A percentile compares a stretch with the other conserved stretches of the same genome.
Evolutionary conservation across 2,797 vertebrate species (phyloP).

Genomic region (Crenuchus spilurus): DNA sequence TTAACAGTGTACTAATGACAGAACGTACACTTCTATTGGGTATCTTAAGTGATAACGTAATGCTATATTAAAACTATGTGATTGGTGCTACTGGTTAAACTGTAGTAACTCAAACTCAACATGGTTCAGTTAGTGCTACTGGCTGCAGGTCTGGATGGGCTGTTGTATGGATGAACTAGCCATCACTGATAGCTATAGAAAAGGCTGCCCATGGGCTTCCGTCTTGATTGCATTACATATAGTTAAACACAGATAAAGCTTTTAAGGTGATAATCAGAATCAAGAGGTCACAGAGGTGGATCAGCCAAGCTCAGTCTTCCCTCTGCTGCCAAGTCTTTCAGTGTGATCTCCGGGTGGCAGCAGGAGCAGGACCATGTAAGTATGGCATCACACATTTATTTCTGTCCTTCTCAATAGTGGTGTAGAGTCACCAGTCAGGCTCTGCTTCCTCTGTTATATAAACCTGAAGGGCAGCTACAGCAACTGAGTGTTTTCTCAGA

Average conservation of each 20-base stretch:
- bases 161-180: background rate
- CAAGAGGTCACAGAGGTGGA: conserved; percentile 7
- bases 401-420: conserved; percentile 29
- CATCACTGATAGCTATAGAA: too few species aligned
- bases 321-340: conserved; percentile 83
- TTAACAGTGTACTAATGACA: too few species aligned
- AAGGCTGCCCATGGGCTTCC: too few species aligned
- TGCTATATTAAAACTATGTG: too few species aligned
- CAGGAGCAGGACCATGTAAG: conserved; percentile 48
- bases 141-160: too few species aligned
- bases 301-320: conserved; percentile 7
- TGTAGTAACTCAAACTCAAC: too few species aligned
- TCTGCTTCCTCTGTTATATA: conserved; percentile 55
- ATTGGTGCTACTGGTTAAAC: too few species aligned
- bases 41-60: too few species aligned
- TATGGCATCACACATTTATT: conserved; percentile 44
- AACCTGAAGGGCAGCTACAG: background rate
- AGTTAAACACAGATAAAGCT: background rate
- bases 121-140: too few species aligned
- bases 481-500: background rate
- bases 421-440: background rate
- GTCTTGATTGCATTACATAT: background rate
- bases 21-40: too few species aligned
- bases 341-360: conserved; percentile 79
- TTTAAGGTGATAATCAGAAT: conserved; percentile 6